A percentile compares a stretch with the other conserved stretches of the same genome.
These are phyloP conservation scores for Pholis gunnellus DNA, from an alignment of 2,113 vertebrate species.

Conservation along the genomic window DNA sequence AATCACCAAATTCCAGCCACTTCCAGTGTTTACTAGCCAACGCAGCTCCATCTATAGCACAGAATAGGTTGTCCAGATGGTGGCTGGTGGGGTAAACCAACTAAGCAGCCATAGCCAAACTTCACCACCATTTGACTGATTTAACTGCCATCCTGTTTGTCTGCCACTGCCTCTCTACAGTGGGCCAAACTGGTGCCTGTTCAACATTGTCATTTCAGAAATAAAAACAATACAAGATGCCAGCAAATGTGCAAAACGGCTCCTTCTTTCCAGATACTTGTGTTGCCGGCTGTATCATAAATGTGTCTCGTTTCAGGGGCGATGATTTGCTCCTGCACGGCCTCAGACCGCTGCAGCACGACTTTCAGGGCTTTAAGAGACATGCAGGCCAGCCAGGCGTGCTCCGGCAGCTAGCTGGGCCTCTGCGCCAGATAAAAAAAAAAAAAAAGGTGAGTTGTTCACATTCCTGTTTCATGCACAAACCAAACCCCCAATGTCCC, in stretches of 20 bases:
- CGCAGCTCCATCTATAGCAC: slow-evolving; percentile 36
- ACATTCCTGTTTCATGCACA: slow-evolving; percentile 85
- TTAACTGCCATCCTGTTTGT: slow-evolving; percentile 40
- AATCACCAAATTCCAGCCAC: slow-evolving; percentile 44
- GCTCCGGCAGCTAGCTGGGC: slow-evolving; percentile 76
- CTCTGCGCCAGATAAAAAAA: slow-evolving; percentile 71
- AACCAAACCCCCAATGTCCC: slow-evolving; percentile 79
- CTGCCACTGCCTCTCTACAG: neutral
- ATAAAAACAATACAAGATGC: neutral
- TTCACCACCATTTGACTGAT: slow-evolving; percentile 36
- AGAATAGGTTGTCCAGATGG: slow-evolving; percentile 52
- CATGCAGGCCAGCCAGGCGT: slow-evolving; percentile 69
- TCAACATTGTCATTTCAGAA: neutral
- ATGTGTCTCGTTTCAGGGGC: slow-evolving; percentile 17
- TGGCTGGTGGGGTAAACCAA: slow-evolving; percentile 42
- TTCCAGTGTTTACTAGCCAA: slow-evolving; percentile 31
- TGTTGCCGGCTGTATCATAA: slow-evolving; percentile 30
- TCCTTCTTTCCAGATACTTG: neutral
- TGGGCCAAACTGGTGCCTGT: slow-evolving; percentile 1
- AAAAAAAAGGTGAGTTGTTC: slow-evolving; percentile 82
- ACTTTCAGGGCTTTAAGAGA: slow-evolving; percentile 58
- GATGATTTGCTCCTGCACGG: slow-evolving; percentile 28
- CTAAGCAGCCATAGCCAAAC: slow-evolving; percentile 28
- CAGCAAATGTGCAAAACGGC: slow-evolving; percentile 1
- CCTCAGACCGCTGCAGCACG: slow-evolving; percentile 39